Percentiles rank a stretch among this genome's conserved stretches.
Conservation (phyloP, 2,888 invertebrate genomes). For the Dichetophora obliterata region DNA sequence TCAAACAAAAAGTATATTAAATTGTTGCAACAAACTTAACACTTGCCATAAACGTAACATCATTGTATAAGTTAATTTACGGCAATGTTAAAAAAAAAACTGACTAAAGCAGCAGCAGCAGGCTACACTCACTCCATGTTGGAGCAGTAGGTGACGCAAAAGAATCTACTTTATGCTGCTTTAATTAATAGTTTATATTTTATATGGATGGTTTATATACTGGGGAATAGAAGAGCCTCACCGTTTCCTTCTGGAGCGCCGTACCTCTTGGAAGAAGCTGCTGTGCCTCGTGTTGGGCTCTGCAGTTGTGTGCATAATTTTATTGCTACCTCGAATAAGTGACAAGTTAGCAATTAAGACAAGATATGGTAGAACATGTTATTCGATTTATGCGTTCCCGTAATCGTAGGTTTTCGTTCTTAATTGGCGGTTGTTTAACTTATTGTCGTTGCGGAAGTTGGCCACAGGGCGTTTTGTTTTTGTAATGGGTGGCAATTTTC, state of each 20-base stretch:
- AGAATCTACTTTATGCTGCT: constrained; percentile 21
- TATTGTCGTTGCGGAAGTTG: not conserved
- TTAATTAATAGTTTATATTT: constrained; percentile 30
- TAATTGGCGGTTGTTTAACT: constrained; percentile 22
- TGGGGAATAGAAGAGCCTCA: not conserved
- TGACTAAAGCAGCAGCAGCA: not conserved
- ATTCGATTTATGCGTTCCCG: constrained; percentile 17
- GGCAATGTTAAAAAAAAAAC: not conserved
- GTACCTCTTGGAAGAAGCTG: not conserved
- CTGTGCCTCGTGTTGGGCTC: constrained; percentile 1
- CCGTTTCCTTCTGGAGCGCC: not conserved
- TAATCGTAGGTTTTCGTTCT: constrained; percentile 21
- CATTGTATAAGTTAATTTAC: not conserved
- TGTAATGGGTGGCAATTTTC: not conserved
- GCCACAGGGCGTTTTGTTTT: not conserved
- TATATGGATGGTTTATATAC: not conserved
- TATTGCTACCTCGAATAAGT: constrained; percentile 28
- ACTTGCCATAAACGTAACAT: constrained; percentile 16
- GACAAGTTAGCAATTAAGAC: constrained; percentile 34
- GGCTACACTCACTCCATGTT: not conserved
- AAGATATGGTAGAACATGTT: constrained; percentile 1
- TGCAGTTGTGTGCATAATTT: constrained; percentile 22
- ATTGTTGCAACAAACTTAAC: constrained; percentile 31
- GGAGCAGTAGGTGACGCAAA: constrained; percentile 21
- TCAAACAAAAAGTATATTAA: constrained; percentile 21